Conservation (phyloP, 2,888 invertebrate species). For the Chrysodeixis includens region DNA sequence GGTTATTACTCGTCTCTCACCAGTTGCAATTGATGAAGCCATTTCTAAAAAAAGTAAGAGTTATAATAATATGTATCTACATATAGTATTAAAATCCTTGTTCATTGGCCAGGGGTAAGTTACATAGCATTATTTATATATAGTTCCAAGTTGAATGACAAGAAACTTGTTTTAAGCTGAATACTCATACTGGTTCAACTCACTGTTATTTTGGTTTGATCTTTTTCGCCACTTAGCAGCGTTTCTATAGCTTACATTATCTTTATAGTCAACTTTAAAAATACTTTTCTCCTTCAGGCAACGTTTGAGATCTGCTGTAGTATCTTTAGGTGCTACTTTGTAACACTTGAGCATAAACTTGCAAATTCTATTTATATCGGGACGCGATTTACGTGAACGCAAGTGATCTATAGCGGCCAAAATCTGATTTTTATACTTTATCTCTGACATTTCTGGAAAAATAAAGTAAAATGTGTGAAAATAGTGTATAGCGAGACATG, state of each 20-base stretch:
- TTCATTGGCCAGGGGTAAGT: constrained; percentile 17
- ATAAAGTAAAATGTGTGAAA: constrained; percentile 40
- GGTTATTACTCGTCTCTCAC: constrained; percentile 89
- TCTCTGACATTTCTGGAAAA: constrained; percentile 89
- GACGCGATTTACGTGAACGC: constrained; percentile 94
- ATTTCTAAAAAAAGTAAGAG: constrained; percentile 73
- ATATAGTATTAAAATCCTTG: background rate
- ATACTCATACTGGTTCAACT: constrained; percentile 58
- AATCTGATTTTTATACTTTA: constrained; percentile 93
- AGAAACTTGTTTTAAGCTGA: constrained; percentile 26
- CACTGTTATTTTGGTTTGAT: constrained; percentile 76
- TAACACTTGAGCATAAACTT: constrained; percentile 94
- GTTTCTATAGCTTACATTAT: constrained; percentile 95
- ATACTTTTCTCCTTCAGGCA: constrained; percentile 93
- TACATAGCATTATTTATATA: constrained; percentile 2
- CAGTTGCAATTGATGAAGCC: constrained; percentile 79
- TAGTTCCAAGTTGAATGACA: constrained; percentile 9
- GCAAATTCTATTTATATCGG: constrained; percentile 95
- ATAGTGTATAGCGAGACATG: constrained; percentile 12
- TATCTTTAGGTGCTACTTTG: constrained; percentile 91
- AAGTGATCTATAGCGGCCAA: constrained; percentile 95
- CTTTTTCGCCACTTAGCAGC: constrained; percentile 92
- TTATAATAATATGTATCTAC: background rate
- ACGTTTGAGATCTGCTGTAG: constrained; percentile 92
- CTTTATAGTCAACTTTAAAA: constrained; percentile 95